Percentiles rank a stretch among this genome's conserved stretches.
phyloP scores from a whole-genome alignment of 2,113 vertebrate species.

The Electrona antarctica region DNA sequence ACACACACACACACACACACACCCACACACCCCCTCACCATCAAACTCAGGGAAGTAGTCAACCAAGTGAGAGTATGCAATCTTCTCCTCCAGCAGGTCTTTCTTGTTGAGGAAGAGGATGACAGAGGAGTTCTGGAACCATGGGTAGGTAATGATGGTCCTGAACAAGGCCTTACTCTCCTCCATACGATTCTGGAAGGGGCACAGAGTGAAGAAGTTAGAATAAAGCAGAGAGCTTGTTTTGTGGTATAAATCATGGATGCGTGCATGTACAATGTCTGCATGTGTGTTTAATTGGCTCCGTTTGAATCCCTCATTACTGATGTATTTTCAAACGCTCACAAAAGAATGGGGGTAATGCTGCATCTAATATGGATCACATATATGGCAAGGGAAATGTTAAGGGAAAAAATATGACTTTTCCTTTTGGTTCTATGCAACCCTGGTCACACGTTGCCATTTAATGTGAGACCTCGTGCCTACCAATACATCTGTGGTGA shows the following conservation, averaged over 20 bases:
- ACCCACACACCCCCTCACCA: slow-evolving; percentile 79
- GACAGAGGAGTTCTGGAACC: slow-evolving; percentile 99
- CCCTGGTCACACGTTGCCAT: too few species aligned
- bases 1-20: not conserved
- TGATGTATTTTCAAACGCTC: too few species aligned
- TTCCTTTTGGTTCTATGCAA: not conserved
- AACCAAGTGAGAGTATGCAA: slow-evolving; percentile 94
- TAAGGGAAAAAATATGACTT: too few species aligned
- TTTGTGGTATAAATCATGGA: not conserved
- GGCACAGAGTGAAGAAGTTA: not conserved
- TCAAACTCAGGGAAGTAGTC: slow-evolving; percentile 99
- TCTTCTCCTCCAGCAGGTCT: slow-evolving; percentile 98
- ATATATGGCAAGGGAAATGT: not conserved
- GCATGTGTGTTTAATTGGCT: not conserved
- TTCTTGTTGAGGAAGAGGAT: slow-evolving; percentile 99
- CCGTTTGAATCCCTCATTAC: not conserved
- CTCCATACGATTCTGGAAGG: slow-evolving; percentile 95
- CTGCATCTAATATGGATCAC: too few species aligned
- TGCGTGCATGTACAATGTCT: not conserved
- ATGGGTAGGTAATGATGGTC: slow-evolving; percentile 98
- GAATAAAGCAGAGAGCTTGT: too few species aligned
- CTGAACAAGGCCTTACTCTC: slow-evolving; percentile 98
- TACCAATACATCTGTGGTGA: too few species aligned
- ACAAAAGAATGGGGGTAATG: too few species aligned
- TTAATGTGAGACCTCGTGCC: too few species aligned